Conservation (phyloP, 2,888 invertebrate genomes). For the Cantharis flavilabris region DNA sequence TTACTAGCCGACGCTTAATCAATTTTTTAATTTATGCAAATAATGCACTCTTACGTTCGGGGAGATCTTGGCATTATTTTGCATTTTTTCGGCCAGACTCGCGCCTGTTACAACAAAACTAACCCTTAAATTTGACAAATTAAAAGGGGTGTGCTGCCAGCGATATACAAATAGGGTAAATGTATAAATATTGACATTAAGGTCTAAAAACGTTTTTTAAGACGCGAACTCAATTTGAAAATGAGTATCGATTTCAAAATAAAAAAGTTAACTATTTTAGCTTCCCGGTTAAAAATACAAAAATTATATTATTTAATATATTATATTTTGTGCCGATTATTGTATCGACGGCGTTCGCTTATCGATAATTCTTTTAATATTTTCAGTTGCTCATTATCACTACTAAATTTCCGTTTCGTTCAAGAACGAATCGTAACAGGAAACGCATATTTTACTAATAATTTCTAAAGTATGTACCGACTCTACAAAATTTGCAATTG, state of each 20-base stretch:
- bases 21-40: not conserved
- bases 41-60: not conserved
- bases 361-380: slow-evolving; percentile 6
- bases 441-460: slow-evolving; percentile 37
- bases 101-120: slow-evolving; percentile 13
- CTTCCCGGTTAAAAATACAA: not conserved
- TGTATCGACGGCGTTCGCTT: not conserved
- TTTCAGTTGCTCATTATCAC: slow-evolving; percentile 20
- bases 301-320: not conserved
- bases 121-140: slow-evolving; percentile 33
- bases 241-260: slow-evolving; percentile 33
- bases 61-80: not conserved
- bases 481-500: not conserved
- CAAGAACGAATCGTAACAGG: slow-evolving; percentile 37
- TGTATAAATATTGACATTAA: slow-evolving; percentile 36
- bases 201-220: slow-evolving; percentile 36
- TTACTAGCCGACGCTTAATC: not conserved
- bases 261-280: slow-evolving; percentile 9
- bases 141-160: slow-evolving; percentile 30
- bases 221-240: slow-evolving; percentile 30
- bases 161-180: slow-evolving; percentile 30
- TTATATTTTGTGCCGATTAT: not conserved
- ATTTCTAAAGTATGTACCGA: too few relatives aligned
- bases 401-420: slow-evolving; percentile 37
- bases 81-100: not conserved